Base-by-base conservation (phyloP, 1,140 invertebrate genomes). In the Nilaparvata lugens region DNA sequence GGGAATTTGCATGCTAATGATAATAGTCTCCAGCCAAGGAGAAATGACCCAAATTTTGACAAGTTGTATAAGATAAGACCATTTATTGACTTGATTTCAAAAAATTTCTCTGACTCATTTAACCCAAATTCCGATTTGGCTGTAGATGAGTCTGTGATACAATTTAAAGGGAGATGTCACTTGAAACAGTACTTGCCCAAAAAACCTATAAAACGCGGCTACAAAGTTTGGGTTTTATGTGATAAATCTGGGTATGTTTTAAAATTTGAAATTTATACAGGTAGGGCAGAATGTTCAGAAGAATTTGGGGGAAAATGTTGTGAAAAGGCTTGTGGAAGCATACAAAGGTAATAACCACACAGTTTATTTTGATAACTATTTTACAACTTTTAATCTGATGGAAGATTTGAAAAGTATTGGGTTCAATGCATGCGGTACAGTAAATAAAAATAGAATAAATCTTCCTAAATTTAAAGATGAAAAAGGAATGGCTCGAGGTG, bases 1-100 rank as follows among this genome's bases (percentile, higher is more conserved):
- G 54, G 61, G 23, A 55, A 71, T 57, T 48, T 71, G 11, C 70
- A 70, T 62, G 13, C 70, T 5, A 70, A 67, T 64, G 61, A 69
- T 52, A 69, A 70, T 60, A 24, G 16, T 38, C 7, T 63, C 13
- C 40, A 60, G 58, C 66, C 66, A 24, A 19, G n/a, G 11, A 60
- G 51, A 56, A 31, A 42, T 28, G 18, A n/a, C n/a, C n/a, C n/a
- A n/a, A n/a, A n/a, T n/a, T n/a, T n/a, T n/a, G n/a, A n/a, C n/a
- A n/a, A n/a, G 62, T 24, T 70, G 14, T 70, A 65, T 43, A 70
- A 69, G 54, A 11, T 69, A 24, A 14, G 60, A 19, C 65, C 66
- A 14, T 60, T 68, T 14, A 56, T 64, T 13, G 13, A 62, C n/a
- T 28, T 2, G n/a, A n/a, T 35, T 14, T 59, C n/a, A 4, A 24